A percentile compares a stretch with the other conserved stretches of the same genome.
Evolutionary conservation across 2,888 invertebrate genomes (phyloP).

Genomic region (Geophilus truncorum): DNA sequence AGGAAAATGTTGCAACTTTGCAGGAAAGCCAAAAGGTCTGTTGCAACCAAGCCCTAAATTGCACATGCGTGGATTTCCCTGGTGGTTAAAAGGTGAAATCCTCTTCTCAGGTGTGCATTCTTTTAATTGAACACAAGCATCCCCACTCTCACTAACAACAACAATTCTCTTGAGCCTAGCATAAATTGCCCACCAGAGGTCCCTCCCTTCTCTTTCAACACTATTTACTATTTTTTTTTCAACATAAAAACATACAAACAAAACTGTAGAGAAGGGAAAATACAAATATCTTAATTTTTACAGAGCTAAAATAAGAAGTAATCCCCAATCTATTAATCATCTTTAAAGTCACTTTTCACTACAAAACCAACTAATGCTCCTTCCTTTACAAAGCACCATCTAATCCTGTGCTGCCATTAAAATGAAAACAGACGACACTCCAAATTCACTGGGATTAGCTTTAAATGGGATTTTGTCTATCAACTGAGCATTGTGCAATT

Average conservation of each 20-base stretch:
- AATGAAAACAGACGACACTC: background rate
- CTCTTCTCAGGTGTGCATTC: background rate
- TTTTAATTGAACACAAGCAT: background rate
- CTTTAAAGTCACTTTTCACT: background rate
- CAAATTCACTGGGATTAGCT: background rate
- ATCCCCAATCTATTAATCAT: background rate
- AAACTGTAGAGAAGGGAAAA: background rate
- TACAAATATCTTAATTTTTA: too few species aligned
- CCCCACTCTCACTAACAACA: background rate
- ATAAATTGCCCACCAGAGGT: background rate
- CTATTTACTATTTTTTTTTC: background rate
- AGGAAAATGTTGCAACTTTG: too few species aligned
- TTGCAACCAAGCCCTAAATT: background rate
- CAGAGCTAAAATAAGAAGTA: too few species aligned
- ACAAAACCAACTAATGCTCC: background rate
- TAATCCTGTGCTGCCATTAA: background rate
- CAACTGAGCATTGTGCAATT: background rate
- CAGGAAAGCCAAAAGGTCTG: background rate
- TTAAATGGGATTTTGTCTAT: background rate
- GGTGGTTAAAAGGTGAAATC: background rate
- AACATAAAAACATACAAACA: background rate
- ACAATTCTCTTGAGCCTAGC: background rate
- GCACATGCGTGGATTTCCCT: background rate
- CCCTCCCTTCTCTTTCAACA: background rate
- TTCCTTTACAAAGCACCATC: background rate